Percentiles rank a stretch among this genome's conserved stretches.
These are phyloP conservation scores for Conus ventricosus DNA, from an alignment of 1,140 invertebrate genomes.

Conservation along the genomic window DNA sequence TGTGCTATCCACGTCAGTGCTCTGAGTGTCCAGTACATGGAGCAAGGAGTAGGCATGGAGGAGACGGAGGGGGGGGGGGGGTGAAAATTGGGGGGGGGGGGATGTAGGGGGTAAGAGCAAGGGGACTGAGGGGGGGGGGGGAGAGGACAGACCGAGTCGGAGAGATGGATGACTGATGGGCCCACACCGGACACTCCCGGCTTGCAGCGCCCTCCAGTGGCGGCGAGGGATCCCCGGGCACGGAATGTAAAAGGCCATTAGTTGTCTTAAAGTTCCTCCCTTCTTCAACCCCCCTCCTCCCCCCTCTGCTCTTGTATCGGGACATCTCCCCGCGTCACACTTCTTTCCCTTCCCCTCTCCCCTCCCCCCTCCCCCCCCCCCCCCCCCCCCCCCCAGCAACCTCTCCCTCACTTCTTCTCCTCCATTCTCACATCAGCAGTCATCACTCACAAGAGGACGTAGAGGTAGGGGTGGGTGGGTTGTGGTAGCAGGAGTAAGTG, in stretches of 20 bases:
- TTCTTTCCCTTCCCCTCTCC: not conserved
- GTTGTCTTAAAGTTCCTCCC: not conserved
- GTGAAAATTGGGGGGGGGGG: too few species aligned
- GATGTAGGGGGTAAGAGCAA: too few species aligned
- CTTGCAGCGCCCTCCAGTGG: not conserved
- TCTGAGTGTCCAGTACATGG: too few species aligned
- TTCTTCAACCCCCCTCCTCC: too few species aligned
- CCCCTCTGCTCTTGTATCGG: too few species aligned
- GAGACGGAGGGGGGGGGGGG: too few species aligned
- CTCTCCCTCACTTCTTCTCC: not conserved
- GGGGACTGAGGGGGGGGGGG: not conserved
- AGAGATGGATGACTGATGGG: not conserved
- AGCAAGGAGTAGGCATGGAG: too few species aligned
- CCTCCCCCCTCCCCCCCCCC: not conserved
- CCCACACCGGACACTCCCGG: not conserved
- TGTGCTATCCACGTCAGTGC: too few species aligned
- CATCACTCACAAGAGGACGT: not conserved
- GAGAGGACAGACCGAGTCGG: not conserved
- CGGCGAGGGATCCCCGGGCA: not conserved
- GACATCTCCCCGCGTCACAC: not conserved
- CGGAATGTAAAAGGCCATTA: slow-evolving; percentile 4
- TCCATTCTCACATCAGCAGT: not conserved
- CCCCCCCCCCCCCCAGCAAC: not conserved
- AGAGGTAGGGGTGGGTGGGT: not conserved
- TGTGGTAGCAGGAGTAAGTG: not conserved